These are phyloP conservation scores for Lasaia peninsularis DNA, from an alignment of 1,140 invertebrate genomes.

Conservation along the genomic window DNA sequence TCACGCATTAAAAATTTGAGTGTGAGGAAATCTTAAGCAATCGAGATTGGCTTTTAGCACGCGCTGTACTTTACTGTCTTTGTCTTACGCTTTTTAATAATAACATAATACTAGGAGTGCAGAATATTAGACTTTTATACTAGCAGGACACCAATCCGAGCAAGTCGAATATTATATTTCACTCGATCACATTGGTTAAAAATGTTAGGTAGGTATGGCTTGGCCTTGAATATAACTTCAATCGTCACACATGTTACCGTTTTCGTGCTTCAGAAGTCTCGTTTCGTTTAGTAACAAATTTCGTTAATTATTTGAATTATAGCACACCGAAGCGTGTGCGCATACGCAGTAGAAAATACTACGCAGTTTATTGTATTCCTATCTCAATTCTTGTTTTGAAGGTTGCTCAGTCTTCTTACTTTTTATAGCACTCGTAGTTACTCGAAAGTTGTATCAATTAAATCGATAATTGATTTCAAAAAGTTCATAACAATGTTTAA, in stretches of 20 bases:
- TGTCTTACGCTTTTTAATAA: background rate
- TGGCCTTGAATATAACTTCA: too few species aligned
- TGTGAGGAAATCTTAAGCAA: conserved; percentile 17
- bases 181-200: too few species aligned
- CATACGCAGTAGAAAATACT: background rate
- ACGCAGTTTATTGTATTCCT: conserved; percentile 24
- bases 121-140: too few species aligned
- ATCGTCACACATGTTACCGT: too few species aligned
- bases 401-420: conserved; percentile 34
- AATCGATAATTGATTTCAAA: conserved; percentile 11
- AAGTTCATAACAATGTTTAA: conserved; percentile 9
- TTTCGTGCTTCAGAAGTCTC: too few species aligned
- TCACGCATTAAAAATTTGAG: conserved; percentile 52
- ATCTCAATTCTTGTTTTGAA: conserved; percentile 40
- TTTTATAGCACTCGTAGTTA: conserved; percentile 21
- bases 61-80: background rate
- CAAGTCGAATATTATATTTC: too few species aligned
- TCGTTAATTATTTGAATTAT: too few species aligned
- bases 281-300: too few species aligned
- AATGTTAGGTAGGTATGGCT: too few species aligned
- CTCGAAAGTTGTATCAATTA: conserved; percentile 7
- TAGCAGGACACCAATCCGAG: too few species aligned
- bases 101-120: too few species aligned
- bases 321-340: too few species aligned
- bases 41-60: conserved; percentile 9